Conservation (phyloP, 2,113 vertebrate genomes). For the Pionites leucogaster region DNA sequence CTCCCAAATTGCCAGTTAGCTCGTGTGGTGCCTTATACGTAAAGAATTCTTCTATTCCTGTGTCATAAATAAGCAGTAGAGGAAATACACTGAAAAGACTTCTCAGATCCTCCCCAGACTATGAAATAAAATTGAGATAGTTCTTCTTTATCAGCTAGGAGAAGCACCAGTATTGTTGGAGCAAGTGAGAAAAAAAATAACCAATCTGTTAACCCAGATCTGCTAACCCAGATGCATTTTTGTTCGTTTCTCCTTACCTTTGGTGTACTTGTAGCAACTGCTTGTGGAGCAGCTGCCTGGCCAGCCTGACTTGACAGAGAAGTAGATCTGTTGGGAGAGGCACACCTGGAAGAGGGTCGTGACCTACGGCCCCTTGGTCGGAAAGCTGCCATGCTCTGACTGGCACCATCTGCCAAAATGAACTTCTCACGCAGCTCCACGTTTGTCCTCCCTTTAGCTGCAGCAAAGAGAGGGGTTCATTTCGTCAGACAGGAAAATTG, state of each 20-base stretch:
- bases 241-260: slow-evolving; percentile 78
- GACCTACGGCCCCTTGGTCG: slow-evolving; percentile 92
- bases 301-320: slow-evolving; percentile 88
- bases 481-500: background rate
- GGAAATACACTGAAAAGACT: background rate
- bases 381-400: slow-evolving; percentile 95
- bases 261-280: slow-evolving; percentile 75
- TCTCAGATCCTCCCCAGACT: background rate
- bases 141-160: background rate
- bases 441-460: slow-evolving; percentile 97
- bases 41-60: background rate
- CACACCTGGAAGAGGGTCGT: slow-evolving; percentile 90
- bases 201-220: background rate
- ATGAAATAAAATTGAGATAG: background rate
- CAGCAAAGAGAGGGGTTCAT: background rate
- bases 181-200: background rate
- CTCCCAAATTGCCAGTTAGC: background rate
- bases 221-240: background rate
- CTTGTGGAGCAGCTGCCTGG: slow-evolving; percentile 74
- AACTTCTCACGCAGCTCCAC: slow-evolving; percentile 97
- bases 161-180: background rate
- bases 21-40: background rate
- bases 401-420: slow-evolving; percentile 93
- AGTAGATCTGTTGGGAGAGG: slow-evolving; percentile 92
- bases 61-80: background rate